Evolutionary conservation across 2,888 invertebrate genomes (phyloP).

Genomic region (Tenthredo livida): DNA sequence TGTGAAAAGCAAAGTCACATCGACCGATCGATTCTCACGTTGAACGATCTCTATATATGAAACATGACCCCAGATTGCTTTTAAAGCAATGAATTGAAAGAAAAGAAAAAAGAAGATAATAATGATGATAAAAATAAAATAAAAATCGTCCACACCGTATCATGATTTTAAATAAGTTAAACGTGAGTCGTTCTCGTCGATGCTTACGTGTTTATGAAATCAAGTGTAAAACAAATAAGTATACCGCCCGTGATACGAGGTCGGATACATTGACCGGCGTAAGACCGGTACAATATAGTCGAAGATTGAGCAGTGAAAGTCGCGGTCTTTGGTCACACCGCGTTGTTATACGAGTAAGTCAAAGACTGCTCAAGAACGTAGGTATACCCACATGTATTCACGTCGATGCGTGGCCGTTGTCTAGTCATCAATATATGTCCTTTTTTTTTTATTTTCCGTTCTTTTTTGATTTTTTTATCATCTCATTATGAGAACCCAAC

Average conservation of each 20-base stretch:
- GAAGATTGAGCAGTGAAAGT: constrained; percentile 49
- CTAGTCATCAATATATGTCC: constrained; percentile 9
- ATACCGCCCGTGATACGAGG: constrained; percentile 33
- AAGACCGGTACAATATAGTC: constrained; percentile 46
- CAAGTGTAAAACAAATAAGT: constrained; percentile 36
- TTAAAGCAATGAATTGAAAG: background rate
- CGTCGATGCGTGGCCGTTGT: constrained; percentile 9
- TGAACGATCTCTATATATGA: background rate
- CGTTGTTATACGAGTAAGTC: constrained; percentile 23
- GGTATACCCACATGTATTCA: background rate
- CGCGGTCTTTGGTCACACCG: constrained; percentile 42
- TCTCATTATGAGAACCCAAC: background rate
- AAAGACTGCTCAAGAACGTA: background rate
- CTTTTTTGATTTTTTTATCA: background rate
- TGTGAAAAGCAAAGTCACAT: background rate
- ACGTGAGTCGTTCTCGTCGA: background rate
- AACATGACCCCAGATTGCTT: constrained; percentile 16
- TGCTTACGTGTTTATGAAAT: constrained; percentile 38
- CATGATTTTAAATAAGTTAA: constrained; percentile 10
- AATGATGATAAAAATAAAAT: background rate
- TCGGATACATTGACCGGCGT: constrained; percentile 48
- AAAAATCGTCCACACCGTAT: background rate
- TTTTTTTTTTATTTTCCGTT: background rate
- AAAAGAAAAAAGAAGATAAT: background rate
- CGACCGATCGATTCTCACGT: constrained; percentile 20